Conservation (phyloP, 1,140 invertebrate species). For the Trissolcus basalis region DNA sequence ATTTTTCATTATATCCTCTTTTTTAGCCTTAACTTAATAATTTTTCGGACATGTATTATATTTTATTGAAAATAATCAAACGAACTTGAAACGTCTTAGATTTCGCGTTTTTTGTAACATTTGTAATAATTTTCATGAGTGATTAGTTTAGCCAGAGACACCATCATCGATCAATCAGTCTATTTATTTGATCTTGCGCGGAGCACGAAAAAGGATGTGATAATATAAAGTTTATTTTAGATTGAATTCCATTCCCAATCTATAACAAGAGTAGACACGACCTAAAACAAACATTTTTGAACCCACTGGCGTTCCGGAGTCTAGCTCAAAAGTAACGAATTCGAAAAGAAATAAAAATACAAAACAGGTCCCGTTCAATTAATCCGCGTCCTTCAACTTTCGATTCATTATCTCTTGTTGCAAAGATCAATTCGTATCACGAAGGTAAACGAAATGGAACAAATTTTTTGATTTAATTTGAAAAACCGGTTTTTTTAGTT, state of each 20-base stretch:
- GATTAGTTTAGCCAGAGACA: background rate
- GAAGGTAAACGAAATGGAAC: background rate
- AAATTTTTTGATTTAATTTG: background rate
- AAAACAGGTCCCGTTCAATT: constrained; percentile 17
- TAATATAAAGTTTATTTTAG: constrained; percentile 41
- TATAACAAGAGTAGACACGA: constrained; percentile 36
- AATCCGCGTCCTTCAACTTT: constrained; percentile 22
- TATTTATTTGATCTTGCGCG: constrained; percentile 29
- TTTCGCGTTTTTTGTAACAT: too few species aligned
- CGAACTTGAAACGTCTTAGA: too few species aligned
- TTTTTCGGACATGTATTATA: too few species aligned
- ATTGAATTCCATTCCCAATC: constrained; percentile 36
- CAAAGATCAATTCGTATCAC: constrained; percentile 17
- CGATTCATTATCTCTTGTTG: constrained; percentile 8
- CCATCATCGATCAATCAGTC: constrained; percentile 10
- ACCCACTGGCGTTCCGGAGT: constrained; percentile 15
- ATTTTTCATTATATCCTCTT: too few species aligned
- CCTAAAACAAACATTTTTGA: constrained; percentile 40
- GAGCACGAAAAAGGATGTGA: constrained; percentile 2
- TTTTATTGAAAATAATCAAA: too few species aligned
- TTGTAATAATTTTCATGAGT: background rate
- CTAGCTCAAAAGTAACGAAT: constrained; percentile 8
- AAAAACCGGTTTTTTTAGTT: too few species aligned
- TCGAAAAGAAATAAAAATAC: background rate
- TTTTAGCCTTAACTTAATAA: too few species aligned